Evolutionary conservation across 2,888 invertebrate genomes (phyloP).

Genomic region (Hypomecis atomaria): DNA sequence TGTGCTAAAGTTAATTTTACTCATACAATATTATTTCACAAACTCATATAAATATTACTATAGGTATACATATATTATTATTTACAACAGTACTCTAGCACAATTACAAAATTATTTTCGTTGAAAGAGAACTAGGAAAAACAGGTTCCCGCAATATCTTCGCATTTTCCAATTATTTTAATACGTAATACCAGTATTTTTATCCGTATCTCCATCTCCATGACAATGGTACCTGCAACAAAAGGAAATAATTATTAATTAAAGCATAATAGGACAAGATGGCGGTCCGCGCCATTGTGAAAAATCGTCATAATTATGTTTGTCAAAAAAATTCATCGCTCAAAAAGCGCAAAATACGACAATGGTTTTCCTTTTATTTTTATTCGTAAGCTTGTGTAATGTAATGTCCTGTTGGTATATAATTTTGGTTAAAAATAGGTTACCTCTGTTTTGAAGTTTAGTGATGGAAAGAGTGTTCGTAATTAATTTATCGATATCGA

Average conservation of each 20-base stretch:
- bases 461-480: no score
- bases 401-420: not conserved
- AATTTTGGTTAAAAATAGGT: no score
- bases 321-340: conserved; percentile 48
- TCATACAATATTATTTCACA: not conserved
- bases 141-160: not conserved
- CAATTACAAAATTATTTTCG: no score
- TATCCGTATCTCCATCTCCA: conserved; percentile 21
- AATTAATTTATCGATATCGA: no score
- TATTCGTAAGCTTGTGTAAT: not conserved
- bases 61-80: no score
- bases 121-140: not conserved
- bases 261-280: conserved; percentile 44
- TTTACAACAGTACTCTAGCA: no score
- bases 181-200: conserved; percentile 10
- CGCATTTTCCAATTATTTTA: conserved; percentile 8
- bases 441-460: no score
- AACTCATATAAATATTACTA: no score
- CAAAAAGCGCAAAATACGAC: conserved; percentile 3
- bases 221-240: conserved; percentile 54
- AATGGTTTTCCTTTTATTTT: not conserved
- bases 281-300: conserved; percentile 41
- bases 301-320: conserved; percentile 48
- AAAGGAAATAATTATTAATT: conserved; percentile 50
- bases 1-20: no score